Evolutionary conservation across 2,113 vertebrate genomes (phyloP).

Genomic region (Pangasianodon hypophthalmus): DNA sequence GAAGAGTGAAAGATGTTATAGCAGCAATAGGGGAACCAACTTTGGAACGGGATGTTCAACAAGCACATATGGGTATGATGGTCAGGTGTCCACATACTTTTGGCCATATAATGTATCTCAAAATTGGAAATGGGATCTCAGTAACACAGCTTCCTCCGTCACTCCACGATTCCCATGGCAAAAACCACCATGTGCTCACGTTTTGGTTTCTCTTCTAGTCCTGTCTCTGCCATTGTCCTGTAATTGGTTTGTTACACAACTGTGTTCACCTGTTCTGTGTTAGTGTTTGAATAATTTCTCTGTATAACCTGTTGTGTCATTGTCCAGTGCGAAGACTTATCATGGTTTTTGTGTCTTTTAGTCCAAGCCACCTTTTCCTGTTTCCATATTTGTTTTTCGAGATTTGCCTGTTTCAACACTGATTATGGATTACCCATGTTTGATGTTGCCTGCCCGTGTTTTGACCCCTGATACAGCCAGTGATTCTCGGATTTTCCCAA

Average conservation of each 20-base stretch:
- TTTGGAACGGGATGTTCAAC: not conserved
- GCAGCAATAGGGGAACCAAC: not conserved
- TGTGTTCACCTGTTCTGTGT: not conserved
- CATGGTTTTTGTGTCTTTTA: not conserved
- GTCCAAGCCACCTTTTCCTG: not conserved
- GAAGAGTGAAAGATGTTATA: not conserved
- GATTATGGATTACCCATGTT: not conserved
- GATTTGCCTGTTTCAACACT: not conserved
- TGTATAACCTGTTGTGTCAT: not conserved
- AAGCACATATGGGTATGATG: not conserved
- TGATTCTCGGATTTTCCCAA: not conserved
- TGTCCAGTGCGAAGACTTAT: not conserved
- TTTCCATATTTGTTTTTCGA: not conserved
- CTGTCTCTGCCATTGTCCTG: not conserved
- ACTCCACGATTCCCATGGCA: not conserved
- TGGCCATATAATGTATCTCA: not conserved
- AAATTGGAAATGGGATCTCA: not conserved
- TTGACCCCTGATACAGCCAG: not conserved
- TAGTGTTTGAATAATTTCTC: not conserved
- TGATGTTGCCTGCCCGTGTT: not conserved
- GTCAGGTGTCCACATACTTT: not conserved
- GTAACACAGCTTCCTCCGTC: not conserved
- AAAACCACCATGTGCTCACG: not conserved
- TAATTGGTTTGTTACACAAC: not conserved
- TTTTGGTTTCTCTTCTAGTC: not conserved